Percentiles rank a stretch among this genome's conserved stretches.
phyloP scores from a whole-genome alignment of 2,113 vertebrate genomes.

The Pelodiscus sinensis region DNA sequence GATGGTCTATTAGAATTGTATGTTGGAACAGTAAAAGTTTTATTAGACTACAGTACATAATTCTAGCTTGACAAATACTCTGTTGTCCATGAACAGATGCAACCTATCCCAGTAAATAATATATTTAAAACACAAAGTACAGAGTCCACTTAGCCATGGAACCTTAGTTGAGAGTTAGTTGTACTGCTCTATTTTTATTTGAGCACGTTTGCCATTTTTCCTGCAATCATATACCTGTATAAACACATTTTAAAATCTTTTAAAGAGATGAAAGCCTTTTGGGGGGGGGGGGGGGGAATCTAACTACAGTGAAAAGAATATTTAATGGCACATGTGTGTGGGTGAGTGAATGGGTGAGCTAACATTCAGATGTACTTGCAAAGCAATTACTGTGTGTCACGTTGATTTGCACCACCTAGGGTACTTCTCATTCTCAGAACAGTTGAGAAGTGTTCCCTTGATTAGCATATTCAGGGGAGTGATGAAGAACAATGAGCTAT shows the following conservation, averaged over 20 bases:
- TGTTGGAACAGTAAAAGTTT: neutral
- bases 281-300: too few relatives aligned
- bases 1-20: neutral
- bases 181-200: neutral
- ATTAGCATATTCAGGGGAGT: neutral
- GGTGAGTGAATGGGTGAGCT: neutral
- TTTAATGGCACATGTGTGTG: neutral
- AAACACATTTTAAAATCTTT: neutral
- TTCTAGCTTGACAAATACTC: neutral
- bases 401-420: neutral
- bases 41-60: neutral
- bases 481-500: neutral
- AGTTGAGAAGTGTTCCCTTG: neutral
- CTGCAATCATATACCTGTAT: rapidly evolving
- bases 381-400: neutral
- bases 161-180: neutral
- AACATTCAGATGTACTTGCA: neutral
- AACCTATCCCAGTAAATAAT: neutral
- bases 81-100: neutral
- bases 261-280: neutral
- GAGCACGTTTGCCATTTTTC: neutral
- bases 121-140: neutral
- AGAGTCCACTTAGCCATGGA: neutral
- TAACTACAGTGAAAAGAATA: neutral
- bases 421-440: constrained; percentile 15